A percentile compares a stretch with the other conserved stretches of the same genome.
phyloP scores from a whole-genome alignment of 2,888 invertebrate species.

The Melanchra persicariae region DNA sequence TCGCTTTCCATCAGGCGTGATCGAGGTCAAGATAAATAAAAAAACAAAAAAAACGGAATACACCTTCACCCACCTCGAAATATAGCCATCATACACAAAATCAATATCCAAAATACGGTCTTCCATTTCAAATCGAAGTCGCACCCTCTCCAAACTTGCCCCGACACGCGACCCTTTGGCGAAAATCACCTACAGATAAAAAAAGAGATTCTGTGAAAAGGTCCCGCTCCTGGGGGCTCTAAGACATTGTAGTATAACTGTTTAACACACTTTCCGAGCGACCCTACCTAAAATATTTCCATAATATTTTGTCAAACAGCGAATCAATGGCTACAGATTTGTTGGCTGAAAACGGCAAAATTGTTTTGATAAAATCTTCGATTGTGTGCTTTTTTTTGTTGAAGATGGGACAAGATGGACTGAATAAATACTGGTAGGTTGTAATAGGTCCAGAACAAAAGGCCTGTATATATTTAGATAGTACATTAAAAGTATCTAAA shows the following conservation, averaged over 20 bases:
- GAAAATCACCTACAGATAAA: conserved; percentile 72
- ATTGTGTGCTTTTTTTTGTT: conserved; percentile 28
- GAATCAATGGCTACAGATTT: conserved; percentile 58
- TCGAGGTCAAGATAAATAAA: too few relatives aligned
- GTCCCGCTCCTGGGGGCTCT: conserved; percentile 56
- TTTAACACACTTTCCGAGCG: conserved; percentile 64
- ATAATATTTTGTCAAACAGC: conserved; percentile 65
- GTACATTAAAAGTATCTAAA: not conserved
- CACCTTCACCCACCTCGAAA: not conserved
- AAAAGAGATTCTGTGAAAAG: conserved; percentile 64
- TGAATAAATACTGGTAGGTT: conserved; percentile 17
- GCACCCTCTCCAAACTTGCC: conserved; percentile 43
- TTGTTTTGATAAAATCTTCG: conserved; percentile 51
- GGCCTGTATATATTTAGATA: conserved; percentile 18
- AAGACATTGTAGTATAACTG: conserved; percentile 67
- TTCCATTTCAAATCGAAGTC: conserved; percentile 26
- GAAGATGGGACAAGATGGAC: conserved; percentile 13
- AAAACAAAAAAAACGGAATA: too few relatives aligned
- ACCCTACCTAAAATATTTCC: conserved; percentile 63
- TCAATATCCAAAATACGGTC: conserved; percentile 8
- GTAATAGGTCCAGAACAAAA: not conserved
- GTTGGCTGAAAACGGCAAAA: conserved; percentile 46
- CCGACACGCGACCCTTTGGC: conserved; percentile 58
- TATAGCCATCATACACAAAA: not conserved
- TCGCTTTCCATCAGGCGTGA: too few relatives aligned